These are phyloP conservation scores for Candidula unifasciata DNA, from an alignment of 2,888 invertebrate species.

Conservation along the genomic window DNA sequence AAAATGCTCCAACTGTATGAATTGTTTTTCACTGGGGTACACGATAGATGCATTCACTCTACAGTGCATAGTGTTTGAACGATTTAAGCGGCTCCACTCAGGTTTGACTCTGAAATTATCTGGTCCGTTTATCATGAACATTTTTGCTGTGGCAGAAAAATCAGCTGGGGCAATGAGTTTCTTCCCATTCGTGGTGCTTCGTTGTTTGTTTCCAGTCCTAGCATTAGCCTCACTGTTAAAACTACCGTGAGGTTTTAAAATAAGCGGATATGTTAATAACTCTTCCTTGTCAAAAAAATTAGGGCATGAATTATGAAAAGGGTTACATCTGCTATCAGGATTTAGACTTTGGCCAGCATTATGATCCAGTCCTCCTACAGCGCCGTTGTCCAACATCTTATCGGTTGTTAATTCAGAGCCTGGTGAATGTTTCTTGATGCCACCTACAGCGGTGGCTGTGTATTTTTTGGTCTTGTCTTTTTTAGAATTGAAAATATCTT, in stretches of 20 bases:
- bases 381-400: background rate
- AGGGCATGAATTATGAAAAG: constrained; percentile 39
- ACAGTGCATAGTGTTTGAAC: background rate
- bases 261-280: background rate
- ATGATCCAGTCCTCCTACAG: background rate
- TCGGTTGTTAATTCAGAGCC: background rate
- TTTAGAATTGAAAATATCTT: constrained; percentile 40
- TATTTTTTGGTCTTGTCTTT: constrained; percentile 31
- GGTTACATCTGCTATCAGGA: background rate
- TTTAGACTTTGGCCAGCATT: background rate
- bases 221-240: constrained; percentile 1
- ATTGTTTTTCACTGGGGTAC: background rate
- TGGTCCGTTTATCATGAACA: background rate
- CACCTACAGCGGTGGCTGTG: background rate
- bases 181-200: background rate
- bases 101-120: background rate
- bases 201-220: background rate
- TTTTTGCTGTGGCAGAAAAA: background rate
- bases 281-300: constrained; percentile 16
- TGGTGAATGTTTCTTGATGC: background rate
- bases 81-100: background rate
- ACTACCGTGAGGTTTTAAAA: background rate
- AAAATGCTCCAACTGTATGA: background rate
- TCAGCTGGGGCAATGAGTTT: background rate
- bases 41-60: constrained; percentile 20